Evolutionary conservation across 1,140 invertebrate species (phyloP), one percentile per base, ranked within the genome.

Genomic region (Cydia strobilella): DNA sequence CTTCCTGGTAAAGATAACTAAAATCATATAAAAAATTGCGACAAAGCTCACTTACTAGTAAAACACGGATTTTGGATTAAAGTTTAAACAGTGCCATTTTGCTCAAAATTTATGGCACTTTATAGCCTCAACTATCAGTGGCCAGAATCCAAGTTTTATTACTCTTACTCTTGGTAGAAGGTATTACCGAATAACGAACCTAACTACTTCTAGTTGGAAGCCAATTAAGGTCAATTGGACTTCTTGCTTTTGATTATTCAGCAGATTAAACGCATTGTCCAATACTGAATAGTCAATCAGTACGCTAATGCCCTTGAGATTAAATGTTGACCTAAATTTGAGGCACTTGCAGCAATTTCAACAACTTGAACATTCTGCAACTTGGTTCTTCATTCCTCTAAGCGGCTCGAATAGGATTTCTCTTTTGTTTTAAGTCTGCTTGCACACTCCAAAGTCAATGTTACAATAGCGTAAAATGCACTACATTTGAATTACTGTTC

Each of bases 91-190:
- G 63, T 66, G 27, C 12, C 63, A 20, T 66, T 66, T 25, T 31
- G 63, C 63, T 31, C 63, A 35, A 66, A 27, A 31, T 66, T 66
- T 66, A 66, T 35, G 13, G 9, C 25, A 13, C 63, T 66, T 66
- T 66, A 66, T 9, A 27, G 13, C 12, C 13, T 1, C 9, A 63
- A 63, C 20, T 27, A 15, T 66, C 63, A 66, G 63, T 35, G 25
- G 27, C 4, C 12, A 25, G 12, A 63, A 66, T 27, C 15, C 25
- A 66, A 66, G 63, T 66, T 66, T 66, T 66, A 66, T 66, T 66
- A 3, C 63, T 66, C 0, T 66, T 66, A 3, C 63, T 66, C 0
- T 66, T 66, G 27, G 27, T 2, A 25, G 15, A 23, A 31, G 25
- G 15, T 31, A 31, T 66, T 66, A 27, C 59, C 4, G 27, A 6